Conservation (phyloP, 2,797 vertebrate genomes). For the Hippocampus kuda region DNA sequence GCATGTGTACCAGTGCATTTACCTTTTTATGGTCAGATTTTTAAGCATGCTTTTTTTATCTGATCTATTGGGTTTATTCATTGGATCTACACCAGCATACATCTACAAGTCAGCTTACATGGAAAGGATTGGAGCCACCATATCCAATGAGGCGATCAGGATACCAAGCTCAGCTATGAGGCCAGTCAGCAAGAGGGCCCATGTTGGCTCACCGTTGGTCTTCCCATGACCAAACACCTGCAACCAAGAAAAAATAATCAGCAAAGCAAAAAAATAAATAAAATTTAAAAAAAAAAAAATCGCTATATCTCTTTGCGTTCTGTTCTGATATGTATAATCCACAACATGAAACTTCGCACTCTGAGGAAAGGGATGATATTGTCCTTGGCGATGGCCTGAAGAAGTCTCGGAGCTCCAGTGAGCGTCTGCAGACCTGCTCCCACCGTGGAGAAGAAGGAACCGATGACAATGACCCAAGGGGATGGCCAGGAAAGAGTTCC, state of each 20-base stretch:
- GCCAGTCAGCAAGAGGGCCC: conserved; percentile 90
- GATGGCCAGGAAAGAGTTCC: conserved; percentile 95
- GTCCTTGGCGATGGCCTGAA: conserved; percentile 96
- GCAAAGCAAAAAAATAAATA: conserved; percentile 33
- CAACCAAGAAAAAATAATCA: background rate
- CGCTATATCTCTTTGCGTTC: no score
- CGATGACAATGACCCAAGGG: conserved; percentile 94
- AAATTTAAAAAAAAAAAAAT: background rate
- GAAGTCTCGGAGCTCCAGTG: conserved; percentile 86
- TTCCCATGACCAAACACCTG: conserved; percentile 95
- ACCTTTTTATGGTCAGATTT: background rate
- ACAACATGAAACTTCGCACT: conserved; percentile 58
- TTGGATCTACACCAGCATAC: background rate
- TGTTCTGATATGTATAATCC: background rate
- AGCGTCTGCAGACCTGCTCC: conserved; percentile 92
- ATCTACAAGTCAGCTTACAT: conserved; percentile 72
- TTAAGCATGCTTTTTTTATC: background rate
- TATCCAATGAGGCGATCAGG: conserved; percentile 93
- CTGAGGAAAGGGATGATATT: conserved; percentile 96
- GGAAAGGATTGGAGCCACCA: conserved; percentile 98
- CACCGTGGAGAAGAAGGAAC: conserved; percentile 96
- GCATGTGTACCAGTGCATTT: background rate
- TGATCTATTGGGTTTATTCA: no score
- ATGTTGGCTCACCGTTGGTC: conserved; percentile 89
- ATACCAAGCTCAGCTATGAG: conserved; percentile 94